Conservation (phyloP, 1,140 invertebrate genomes). For the Euschistus heros region DNA sequence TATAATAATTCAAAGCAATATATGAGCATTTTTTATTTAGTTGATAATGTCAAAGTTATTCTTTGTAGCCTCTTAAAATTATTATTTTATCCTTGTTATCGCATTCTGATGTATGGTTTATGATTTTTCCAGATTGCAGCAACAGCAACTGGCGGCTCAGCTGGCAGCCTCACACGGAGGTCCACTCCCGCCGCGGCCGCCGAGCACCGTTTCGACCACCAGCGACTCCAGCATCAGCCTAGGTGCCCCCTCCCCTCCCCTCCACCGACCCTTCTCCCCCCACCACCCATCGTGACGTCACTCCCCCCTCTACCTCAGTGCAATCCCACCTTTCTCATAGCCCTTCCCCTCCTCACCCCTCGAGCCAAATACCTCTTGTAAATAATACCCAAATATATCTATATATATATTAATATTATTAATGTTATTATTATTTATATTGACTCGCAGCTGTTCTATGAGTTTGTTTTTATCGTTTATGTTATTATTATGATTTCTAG, state of each 20-base stretch:
- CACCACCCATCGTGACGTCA: slow-evolving; percentile 23
- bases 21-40: no score
- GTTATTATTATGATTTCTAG: no score
- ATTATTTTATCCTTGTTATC: background rate
- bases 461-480: no score
- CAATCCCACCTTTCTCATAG: slow-evolving; percentile 31
- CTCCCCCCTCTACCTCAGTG: slow-evolving; percentile 21
- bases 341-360: slow-evolving; percentile 22
- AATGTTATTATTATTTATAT: no score
- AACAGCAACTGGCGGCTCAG: slow-evolving; percentile 33
- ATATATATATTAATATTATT: slow-evolving; percentile 13
- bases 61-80: no score
- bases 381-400: slow-evolving; percentile 8
- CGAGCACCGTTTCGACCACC: slow-evolving; percentile 30
- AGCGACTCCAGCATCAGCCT: slow-evolving; percentile 32
- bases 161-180: slow-evolving; percentile 30
- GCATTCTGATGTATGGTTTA: background rate
- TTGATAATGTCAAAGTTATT: no score
- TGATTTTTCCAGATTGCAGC: slow-evolving; percentile 32
- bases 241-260: slow-evolving; percentile 33
- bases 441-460: no score
- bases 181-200: slow-evolving; percentile 27
- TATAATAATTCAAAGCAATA: no score
- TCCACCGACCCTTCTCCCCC: slow-evolving; percentile 18
- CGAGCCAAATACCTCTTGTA: background rate